phyloP scores from a whole-genome alignment of 2,888 invertebrate genomes.

The Meta bourneti region DNA sequence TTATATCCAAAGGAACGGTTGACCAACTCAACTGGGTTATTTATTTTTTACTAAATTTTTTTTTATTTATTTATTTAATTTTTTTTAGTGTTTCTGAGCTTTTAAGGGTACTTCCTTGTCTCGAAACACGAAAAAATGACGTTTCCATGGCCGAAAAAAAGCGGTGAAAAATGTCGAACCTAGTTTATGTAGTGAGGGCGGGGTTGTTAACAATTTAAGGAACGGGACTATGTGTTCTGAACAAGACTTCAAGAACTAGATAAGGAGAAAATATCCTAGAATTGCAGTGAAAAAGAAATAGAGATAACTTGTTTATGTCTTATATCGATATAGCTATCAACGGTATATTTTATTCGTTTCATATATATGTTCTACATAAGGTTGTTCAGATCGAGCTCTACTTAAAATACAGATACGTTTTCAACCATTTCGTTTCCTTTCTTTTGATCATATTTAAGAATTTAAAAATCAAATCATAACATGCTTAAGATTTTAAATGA shows the following conservation, averaged over 20 bases:
- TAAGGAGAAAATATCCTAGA: neutral
- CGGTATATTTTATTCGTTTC: too few species aligned
- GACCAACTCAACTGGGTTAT: slow-evolving; percentile 31
- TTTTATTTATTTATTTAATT: slow-evolving; percentile 6
- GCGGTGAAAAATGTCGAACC: neutral
- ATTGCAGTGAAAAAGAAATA: neutral
- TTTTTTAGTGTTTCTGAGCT: slow-evolving; percentile 16
- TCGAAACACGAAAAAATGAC: neutral
- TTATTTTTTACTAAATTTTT: slow-evolving; percentile 10
- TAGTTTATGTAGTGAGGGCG: neutral
- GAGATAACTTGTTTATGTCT: too few species aligned
- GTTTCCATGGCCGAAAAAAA: neutral
- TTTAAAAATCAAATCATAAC: too few species aligned
- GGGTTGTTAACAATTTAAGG: slow-evolving; percentile 22
- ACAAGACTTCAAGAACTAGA: neutral
- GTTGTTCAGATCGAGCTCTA: too few species aligned
- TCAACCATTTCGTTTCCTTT: too few species aligned
- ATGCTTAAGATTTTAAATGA: too few species aligned
- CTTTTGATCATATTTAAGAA: too few species aligned
- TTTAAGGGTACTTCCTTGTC: neutral
- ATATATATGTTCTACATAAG: too few species aligned
- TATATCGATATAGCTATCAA: too few species aligned
- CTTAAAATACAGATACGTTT: too few species aligned
- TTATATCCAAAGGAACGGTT: slow-evolving; percentile 13
- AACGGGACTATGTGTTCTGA: slow-evolving; percentile 10